Base-by-base conservation (phyloP, 2,797 vertebrate species). In the Neosilurus mollespiculum region DNA sequence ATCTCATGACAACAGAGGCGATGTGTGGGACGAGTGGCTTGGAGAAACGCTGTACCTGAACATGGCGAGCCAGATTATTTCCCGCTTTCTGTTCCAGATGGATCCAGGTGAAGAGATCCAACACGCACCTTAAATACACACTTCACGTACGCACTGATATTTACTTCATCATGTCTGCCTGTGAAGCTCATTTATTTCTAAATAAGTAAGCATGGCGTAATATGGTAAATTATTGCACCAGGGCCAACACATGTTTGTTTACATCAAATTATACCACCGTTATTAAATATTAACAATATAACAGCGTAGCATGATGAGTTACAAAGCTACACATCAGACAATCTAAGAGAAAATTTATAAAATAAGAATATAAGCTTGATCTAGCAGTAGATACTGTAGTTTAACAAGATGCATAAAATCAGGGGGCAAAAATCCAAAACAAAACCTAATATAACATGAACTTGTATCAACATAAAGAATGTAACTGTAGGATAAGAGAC, bases 1-100 rank as follows among this genome's bases (percentile, higher is more conserved):
- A 87, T 88, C 79, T 89, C 81, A 12, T 88, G 80, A 91, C 88
- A 91, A 88, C 92, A 82, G 54, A 5, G 43, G 43, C 4, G 43
- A 43, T 43, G 43, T 43, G 43, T 43, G 43, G 43, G 43, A 43
- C 8, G 43, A 37, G 66, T 37, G 66, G 18, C 65, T 34, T 16
- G 2, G 16, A 67, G 66, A 69, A 2, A 69, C 3, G 1, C 5
- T 71, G 43, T n/a, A 71, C 43, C 69, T 71, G 70, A 53, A 53
- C n/a, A 54, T 51, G 0, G 14, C 26, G 49, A 54, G 24, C 49
- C n/a, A 4, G 70, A 53, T 15, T 71, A 24, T 53, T 22, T 16
- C 0, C 2, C 65, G 18, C 65, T 69, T 69, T 10, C 43, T 18
- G 30, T 20, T 22, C 9, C 24, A 26, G 62, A 11, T 26, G n/a